These are phyloP conservation scores for Mohoua ochrocephala DNA, from an alignment of 2,113 vertebrate genomes.

Conservation along the genomic window DNA sequence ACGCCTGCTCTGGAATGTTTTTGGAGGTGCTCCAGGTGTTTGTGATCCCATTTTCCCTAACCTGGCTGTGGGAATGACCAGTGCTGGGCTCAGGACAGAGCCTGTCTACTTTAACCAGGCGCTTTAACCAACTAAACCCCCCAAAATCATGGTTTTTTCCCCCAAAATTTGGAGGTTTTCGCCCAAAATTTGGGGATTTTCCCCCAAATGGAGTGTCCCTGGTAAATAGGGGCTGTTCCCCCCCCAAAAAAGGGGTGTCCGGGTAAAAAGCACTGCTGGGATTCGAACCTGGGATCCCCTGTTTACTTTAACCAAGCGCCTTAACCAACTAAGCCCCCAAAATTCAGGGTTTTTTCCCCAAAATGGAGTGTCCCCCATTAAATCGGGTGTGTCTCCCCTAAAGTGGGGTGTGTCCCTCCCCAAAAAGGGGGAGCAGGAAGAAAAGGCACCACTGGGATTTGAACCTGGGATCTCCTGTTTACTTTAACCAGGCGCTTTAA, in stretches of 20 bases:
- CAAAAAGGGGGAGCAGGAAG: no score
- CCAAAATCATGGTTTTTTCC: not conserved
- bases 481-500: no score
- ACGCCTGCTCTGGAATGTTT: not conserved
- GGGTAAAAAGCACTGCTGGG: not conserved
- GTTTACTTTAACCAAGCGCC: not conserved
- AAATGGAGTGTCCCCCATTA: no score
- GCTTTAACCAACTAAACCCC: not conserved
- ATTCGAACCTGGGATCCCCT: not conserved
- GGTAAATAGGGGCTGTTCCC: not conserved
- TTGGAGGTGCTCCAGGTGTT: not conserved
- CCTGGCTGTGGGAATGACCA: not conserved
- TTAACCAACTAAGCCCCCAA: not conserved
- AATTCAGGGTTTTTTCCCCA: no score
- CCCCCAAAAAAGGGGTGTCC: not conserved
- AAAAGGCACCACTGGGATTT: no score
- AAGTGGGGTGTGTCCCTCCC: no score
- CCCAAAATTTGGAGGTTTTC: not conserved
- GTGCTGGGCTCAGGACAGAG: not conserved
- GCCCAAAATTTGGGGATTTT: not conserved
- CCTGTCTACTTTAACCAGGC: not conserved
- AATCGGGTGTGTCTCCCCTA: no score
- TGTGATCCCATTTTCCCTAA: not conserved
- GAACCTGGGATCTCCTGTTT: no score
- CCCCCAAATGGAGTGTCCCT: not conserved